These are phyloP conservation scores for Astreopora myriophthalma DNA, from an alignment of 64 coral and sea anemone species.

Conservation along the genomic window DNA sequence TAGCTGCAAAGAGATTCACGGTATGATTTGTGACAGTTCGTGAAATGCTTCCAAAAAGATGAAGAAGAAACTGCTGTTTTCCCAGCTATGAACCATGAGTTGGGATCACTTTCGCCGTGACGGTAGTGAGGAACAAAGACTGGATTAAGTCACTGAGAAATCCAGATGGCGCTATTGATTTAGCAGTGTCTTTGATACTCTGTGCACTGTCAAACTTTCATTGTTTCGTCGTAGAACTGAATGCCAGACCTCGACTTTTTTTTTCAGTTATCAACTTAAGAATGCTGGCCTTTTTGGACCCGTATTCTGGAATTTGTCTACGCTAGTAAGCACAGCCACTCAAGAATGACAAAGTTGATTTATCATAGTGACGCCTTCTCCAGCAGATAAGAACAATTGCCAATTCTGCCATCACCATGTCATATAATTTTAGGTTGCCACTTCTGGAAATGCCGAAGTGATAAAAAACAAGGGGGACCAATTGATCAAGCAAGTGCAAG, in stretches of 20 bases:
- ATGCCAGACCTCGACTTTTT: conserved; percentile 8
- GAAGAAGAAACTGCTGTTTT: conserved; percentile 43
- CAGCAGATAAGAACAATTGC: conserved; percentile 3
- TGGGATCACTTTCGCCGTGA: not conserved
- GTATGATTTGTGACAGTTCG: not conserved
- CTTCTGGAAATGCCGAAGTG: conserved; percentile 13
- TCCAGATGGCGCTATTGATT: conserved; percentile 1
- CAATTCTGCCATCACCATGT: not conserved
- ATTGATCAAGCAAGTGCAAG: conserved; percentile 35
- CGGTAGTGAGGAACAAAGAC: conserved; percentile 25
- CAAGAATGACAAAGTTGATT: conserved; percentile 47
- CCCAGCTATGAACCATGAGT: conserved; percentile 22
- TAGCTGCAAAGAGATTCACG: not conserved
- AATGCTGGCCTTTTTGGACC: not conserved
- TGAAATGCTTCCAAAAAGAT: conserved; percentile 33
- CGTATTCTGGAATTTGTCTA: conserved; percentile 14
- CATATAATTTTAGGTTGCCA: not conserved
- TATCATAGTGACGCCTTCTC: conserved; percentile 44
- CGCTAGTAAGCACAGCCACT: conserved; percentile 14
- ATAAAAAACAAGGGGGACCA: not conserved
- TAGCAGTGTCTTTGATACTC: conserved; percentile 11
- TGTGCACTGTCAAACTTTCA: not conserved
- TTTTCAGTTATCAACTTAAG: conserved; percentile 34
- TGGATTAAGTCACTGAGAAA: conserved; percentile 20
- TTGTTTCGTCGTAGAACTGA: conserved; percentile 22